phyloP scores from a whole-genome alignment of 2,113 vertebrate genomes.

The Microcebus griseorufus region DNA sequence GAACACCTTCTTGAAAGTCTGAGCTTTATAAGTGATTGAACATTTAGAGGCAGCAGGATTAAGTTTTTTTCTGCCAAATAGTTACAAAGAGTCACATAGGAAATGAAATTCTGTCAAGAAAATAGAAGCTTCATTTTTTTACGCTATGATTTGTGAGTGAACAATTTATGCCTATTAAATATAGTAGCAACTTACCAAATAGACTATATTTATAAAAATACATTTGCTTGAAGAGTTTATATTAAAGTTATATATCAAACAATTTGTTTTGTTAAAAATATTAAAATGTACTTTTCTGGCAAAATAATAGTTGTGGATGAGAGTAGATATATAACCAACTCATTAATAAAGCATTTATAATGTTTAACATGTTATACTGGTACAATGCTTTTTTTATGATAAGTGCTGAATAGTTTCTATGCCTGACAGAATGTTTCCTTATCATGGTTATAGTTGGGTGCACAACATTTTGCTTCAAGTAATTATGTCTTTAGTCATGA shows the following conservation, averaged over 20 bases:
- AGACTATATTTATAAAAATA: background rate
- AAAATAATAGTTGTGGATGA: background rate
- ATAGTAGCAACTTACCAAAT: background rate
- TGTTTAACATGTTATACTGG: background rate
- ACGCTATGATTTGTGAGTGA: background rate
- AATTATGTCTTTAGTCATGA: slow-evolving; percentile 49
- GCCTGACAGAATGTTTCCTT: background rate
- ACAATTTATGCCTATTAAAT: background rate
- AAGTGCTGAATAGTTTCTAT: background rate
- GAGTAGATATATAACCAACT: background rate
- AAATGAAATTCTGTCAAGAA: background rate
- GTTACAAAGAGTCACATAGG: background rate
- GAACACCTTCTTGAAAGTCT: background rate
- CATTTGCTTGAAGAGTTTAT: background rate
- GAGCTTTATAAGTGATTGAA: background rate
- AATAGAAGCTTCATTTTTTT: background rate
- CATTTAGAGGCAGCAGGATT: background rate
- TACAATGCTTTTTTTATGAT: background rate
- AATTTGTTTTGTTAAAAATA: slow-evolving; percentile 13
- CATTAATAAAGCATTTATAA: slow-evolving; percentile 11
- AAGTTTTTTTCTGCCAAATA: background rate
- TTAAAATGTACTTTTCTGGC: slow-evolving; percentile 26
- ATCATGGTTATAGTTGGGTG: background rate
- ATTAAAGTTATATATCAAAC: slow-evolving; percentile 22
- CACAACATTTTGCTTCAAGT: slow-evolving; percentile 41